A percentile compares a stretch with the other conserved stretches of the same genome.
These are phyloP conservation scores for Vanessa cardui DNA, from an alignment of 2,888 invertebrate species.

Conservation along the genomic window DNA sequence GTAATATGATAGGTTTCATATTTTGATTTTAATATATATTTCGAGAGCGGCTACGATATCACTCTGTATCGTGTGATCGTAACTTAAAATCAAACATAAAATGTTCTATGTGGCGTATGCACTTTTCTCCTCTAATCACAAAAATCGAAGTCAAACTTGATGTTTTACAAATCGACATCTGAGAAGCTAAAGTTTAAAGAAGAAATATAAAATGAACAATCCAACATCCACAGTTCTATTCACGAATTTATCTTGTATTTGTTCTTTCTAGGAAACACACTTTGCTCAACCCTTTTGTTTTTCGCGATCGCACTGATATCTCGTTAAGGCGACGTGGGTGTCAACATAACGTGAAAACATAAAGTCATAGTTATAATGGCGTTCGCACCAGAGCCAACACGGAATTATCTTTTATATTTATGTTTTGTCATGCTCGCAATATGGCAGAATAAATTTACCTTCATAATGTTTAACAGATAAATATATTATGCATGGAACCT, in stretches of 20 bases:
- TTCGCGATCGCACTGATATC: constrained; percentile 17
- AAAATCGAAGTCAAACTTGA: no score
- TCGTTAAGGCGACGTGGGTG: constrained; percentile 7
- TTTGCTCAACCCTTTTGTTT: constrained; percentile 7
- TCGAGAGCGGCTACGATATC: no score
- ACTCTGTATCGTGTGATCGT: no score
- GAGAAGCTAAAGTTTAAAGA: neutral
- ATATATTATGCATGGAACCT: neutral
- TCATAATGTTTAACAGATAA: neutral
- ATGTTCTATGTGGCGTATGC: no score
- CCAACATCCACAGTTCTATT: neutral
- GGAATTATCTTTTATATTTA: constrained; percentile 21
- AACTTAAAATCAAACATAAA: no score
- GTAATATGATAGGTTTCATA: no score
- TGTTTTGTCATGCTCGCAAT: constrained; percentile 14
- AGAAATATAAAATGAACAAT: neutral
- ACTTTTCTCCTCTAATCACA: no score
- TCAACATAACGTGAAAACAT: constrained; percentile 13
- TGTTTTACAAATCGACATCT: no score
- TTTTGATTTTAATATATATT: no score
- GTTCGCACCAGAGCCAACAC: constrained; percentile 7
- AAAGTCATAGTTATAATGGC: constrained; percentile 16
- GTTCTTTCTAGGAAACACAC: neutral
- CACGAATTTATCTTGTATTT: neutral
- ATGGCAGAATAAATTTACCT: constrained; percentile 2